Conservation (phyloP, 2,888 invertebrate genomes). For the Timema cristinae region DNA sequence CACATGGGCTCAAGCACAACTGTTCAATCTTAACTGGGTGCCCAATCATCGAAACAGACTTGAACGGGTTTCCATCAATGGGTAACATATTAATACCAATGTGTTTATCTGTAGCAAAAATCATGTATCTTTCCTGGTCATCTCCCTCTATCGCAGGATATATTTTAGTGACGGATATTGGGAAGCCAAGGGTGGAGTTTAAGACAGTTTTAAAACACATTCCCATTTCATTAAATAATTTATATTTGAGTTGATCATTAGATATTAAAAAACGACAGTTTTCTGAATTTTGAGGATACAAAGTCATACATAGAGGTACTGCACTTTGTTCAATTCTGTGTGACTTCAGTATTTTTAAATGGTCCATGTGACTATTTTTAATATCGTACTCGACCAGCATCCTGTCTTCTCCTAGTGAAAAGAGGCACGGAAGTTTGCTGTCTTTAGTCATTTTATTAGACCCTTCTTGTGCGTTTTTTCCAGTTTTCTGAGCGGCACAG, state of each 20-base stretch:
- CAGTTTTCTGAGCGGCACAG: not conserved
- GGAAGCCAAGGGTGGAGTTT: conserved; percentile 64
- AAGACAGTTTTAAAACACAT: conserved; percentile 62
- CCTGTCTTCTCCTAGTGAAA: conserved; percentile 58
- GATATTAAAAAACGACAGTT: conserved; percentile 54
- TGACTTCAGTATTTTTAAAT: conserved; percentile 41
- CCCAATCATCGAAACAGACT: conserved; percentile 57
- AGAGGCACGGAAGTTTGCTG: conserved; percentile 42
- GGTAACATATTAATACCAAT: conserved; percentile 67
- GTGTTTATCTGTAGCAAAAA: conserved; percentile 56
- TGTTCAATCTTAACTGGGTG: conserved; percentile 54
- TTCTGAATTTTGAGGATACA: conserved; percentile 46
- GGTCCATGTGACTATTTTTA: conserved; percentile 21
- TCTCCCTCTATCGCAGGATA: conserved; percentile 31
- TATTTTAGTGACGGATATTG: conserved; percentile 49
- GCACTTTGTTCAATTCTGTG: conserved; percentile 62
- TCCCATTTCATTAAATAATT: conserved; percentile 60
- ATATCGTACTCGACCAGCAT: conserved; percentile 58
- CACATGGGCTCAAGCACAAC: conserved; percentile 33
- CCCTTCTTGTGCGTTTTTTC: conserved; percentile 32
- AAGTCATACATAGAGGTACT: conserved; percentile 52
- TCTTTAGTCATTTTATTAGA: conserved; percentile 36
- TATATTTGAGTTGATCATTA: conserved; percentile 68
- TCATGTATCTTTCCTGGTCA: conserved; percentile 47
- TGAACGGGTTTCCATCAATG: conserved; percentile 71